phyloP scores from a whole-genome alignment of 2,113 vertebrate species.

The Myocastor coypus region DNA sequence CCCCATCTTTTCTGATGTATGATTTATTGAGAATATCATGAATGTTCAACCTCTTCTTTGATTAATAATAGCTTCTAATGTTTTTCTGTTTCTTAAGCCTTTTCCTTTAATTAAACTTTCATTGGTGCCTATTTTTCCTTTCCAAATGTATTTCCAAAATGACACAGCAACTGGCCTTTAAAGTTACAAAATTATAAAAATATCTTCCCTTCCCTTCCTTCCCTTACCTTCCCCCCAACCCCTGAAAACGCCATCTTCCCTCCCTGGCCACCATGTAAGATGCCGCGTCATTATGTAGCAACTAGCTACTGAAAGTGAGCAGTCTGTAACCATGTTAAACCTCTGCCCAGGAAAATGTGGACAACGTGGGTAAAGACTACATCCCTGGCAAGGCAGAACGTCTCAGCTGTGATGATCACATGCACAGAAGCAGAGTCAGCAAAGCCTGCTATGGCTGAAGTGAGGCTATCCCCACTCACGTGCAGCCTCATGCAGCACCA shows the following conservation, averaged over 20 bases:
- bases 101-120: conserved; percentile 22
- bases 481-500: not conserved
- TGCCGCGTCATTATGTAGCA: not conserved
- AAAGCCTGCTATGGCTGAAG: not conserved
- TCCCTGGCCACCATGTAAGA: not conserved
- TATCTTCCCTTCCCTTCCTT: not conserved
- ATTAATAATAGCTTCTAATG: not conserved
- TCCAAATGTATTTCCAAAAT: conserved; percentile 38
- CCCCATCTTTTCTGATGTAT: not conserved
- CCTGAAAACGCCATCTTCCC: not conserved
- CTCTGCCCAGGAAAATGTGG: not conserved
- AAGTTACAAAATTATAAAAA: conserved; percentile 35
- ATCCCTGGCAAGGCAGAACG: not conserved
- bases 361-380: not conserved
- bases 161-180: not conserved
- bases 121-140: not conserved
- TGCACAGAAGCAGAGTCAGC: not conserved
- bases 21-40: not conserved
- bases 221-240: no score
- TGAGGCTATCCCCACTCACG: not conserved
- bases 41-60: not conserved
- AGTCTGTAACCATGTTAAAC: not conserved
- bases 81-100: not conserved
- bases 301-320: not conserved
- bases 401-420: no score